A percentile compares a stretch with the other conserved stretches of the same genome.
Conservation (phyloP, 2,113 vertebrate genomes). For the Motacilla alba region DNA sequence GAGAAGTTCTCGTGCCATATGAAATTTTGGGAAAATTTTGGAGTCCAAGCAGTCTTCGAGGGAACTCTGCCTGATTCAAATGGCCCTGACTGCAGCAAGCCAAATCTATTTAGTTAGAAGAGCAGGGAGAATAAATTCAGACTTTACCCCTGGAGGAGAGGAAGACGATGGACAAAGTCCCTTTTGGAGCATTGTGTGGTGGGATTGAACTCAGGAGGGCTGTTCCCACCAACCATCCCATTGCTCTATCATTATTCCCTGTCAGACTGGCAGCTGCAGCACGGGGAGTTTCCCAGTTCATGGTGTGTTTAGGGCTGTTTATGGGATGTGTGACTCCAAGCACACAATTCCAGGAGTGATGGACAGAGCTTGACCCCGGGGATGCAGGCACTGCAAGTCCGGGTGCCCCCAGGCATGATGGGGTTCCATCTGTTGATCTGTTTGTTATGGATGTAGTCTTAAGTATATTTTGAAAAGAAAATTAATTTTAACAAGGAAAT, state of each 20-base stretch:
- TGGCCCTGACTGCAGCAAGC: background rate
- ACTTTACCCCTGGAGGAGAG: background rate
- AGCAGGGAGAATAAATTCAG: background rate
- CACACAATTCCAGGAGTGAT: background rate
- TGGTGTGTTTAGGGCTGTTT: background rate
- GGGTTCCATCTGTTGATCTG: background rate
- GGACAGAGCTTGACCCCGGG: background rate
- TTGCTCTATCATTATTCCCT: accelerated
- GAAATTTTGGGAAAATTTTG: background rate
- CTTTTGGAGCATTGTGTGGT: accelerated
- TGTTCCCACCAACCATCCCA: background rate
- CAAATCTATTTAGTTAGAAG: background rate
- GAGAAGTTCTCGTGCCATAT: background rate
- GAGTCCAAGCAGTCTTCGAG: background rate
- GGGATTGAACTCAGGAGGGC: background rate
- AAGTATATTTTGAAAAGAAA: background rate
- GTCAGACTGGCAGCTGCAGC: background rate
- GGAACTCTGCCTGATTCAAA: background rate
- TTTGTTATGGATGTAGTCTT: background rate
- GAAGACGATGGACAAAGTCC: background rate
- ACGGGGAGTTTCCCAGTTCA: background rate
- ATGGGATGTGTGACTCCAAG: background rate
- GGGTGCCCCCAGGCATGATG: accelerated
- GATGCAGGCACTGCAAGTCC: background rate
- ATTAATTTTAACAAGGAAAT: background rate